Conservation (phyloP, 2,888 invertebrate genomes). For the Coenonympha glycerion region DNA sequence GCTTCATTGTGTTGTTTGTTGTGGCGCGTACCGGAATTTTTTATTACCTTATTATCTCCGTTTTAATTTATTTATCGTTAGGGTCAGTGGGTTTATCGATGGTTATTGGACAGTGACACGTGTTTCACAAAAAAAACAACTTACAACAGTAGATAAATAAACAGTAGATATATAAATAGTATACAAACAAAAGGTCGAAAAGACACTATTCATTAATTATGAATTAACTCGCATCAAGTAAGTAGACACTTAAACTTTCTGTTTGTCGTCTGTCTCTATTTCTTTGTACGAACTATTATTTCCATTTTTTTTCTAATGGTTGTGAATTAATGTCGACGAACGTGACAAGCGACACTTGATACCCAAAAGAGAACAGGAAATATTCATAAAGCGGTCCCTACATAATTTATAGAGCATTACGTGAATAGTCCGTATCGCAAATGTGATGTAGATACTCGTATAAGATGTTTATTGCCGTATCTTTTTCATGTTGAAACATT, state of each 20-base stretch:
- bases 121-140: constrained; percentile 10
- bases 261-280: constrained; percentile 8
- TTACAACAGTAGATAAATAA: too few species aligned
- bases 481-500: constrained; percentile 40
- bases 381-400: constrained; percentile 30
- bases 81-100: constrained; percentile 25
- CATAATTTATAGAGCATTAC: constrained; percentile 32
- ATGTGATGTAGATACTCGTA: constrained; percentile 35
- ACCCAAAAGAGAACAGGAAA: constrained; percentile 28
- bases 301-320: background rate
- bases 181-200: background rate
- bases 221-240: constrained; percentile 9
- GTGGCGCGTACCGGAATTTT: constrained; percentile 16
- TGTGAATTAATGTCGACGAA: constrained; percentile 34
- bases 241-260: constrained; percentile 11
- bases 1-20: constrained; percentile 7
- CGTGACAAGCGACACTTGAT: constrained; percentile 31
- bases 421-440: constrained; percentile 24
- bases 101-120: constrained; percentile 9
- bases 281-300: constrained; percentile 3
- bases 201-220: background rate
- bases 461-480: constrained; percentile 45
- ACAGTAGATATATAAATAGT: too few species aligned
- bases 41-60: constrained; percentile 17
- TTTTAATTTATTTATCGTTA: constrained; percentile 18